A percentile compares a stretch with the other conserved stretches of the same genome.
Conservation (phyloP, 92 coral and sea anemone species). For the Bergia sp. region DNA sequence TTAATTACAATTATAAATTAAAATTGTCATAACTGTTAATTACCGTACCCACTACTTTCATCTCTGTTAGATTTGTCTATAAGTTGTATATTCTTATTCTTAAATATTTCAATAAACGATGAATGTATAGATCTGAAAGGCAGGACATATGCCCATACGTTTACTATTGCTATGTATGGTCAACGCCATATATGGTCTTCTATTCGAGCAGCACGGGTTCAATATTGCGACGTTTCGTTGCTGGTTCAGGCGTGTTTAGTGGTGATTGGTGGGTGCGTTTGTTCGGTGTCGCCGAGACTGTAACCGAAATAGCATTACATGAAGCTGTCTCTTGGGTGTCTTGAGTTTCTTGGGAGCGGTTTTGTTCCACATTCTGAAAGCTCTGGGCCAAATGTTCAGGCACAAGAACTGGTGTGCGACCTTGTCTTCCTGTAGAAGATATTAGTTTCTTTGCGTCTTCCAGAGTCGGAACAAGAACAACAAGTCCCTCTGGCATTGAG, state of each 20-base stretch:
- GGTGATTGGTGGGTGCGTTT: conserved; percentile 38
- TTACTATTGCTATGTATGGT: neutral
- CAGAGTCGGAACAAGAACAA: conserved; percentile 91
- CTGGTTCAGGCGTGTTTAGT: conserved; percentile 40
- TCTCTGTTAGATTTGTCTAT: neutral
- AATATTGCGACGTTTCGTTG: conserved; percentile 26
- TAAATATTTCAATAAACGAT: neutral
- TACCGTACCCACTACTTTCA: neutral
- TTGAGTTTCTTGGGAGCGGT: conserved; percentile 14
- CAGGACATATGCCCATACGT: no score
- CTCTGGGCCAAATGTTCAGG: conserved; percentile 71
- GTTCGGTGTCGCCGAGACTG: neutral
- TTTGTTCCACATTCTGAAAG: conserved; percentile 27
- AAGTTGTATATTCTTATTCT: neutral
- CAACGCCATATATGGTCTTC: neutral
- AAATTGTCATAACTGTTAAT: no score
- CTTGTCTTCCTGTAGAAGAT: conserved; percentile 75
- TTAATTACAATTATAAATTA: no score
- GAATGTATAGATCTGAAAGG: no score
- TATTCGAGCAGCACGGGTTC: conserved; percentile 29
- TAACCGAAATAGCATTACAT: neutral
- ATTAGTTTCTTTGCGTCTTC: conserved; percentile 86
- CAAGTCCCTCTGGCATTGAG: conserved; percentile 80
- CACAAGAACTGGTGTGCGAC: conserved; percentile 81
- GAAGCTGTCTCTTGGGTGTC: neutral